Conservation (phyloP, 2,797 vertebrate species). For the Triplophysa yarkandensis region DNA sequence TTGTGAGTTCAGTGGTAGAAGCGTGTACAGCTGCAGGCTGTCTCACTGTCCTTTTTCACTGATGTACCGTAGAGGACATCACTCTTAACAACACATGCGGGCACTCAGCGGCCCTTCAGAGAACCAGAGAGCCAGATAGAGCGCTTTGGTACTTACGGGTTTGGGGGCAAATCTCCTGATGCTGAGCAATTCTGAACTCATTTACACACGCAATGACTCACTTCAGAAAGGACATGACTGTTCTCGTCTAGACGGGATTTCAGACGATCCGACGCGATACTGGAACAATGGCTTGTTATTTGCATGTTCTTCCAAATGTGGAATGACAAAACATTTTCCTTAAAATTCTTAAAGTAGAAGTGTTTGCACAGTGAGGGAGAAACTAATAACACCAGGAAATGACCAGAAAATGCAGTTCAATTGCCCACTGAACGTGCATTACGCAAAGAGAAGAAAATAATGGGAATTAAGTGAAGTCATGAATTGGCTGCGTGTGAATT, state of each 20-base stretch:
- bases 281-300: background rate
- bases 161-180: constrained; percentile 20
- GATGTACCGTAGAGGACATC: constrained; percentile 29
- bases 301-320: background rate
- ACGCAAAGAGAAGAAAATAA: constrained; percentile 41
- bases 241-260: background rate
- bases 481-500: constrained; percentile 43
- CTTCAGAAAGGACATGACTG: constrained; percentile 28
- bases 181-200: constrained; percentile 29
- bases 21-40: constrained; percentile 10
- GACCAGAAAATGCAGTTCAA: constrained; percentile 14
- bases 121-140: constrained; percentile 15
- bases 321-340: background rate
- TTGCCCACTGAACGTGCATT: constrained; percentile 16
- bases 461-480: constrained; percentile 34
- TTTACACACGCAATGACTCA: constrained; percentile 30
- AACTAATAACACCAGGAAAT: constrained; percentile 16
- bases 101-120: constrained; percentile 43
- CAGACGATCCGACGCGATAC: background rate
- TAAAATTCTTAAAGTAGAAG: background rate
- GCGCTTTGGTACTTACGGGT: constrained; percentile 1
- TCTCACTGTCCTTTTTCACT: constrained; percentile 20
- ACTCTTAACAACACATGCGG: constrained; percentile 28
- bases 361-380: constrained; percentile 17
- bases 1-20: background rate